Conservation (phyloP, 2,797 vertebrate species). For the Crenuchus spilurus region DNA sequence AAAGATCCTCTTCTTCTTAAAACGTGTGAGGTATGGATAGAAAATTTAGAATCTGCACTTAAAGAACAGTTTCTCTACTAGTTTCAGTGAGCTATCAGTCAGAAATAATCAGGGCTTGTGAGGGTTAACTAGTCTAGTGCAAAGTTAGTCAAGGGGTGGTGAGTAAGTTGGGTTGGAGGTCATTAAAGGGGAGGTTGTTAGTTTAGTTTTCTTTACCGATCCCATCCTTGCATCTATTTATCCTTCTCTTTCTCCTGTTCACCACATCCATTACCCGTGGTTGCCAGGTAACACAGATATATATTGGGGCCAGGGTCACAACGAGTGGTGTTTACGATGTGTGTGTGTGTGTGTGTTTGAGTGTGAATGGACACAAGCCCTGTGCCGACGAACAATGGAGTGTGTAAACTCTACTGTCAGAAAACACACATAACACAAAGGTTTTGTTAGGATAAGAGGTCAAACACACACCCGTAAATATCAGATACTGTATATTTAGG, state of each 20-base stretch:
- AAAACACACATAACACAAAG: no score
- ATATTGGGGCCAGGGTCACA: slow-evolving; percentile 44
- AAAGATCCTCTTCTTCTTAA: no score
- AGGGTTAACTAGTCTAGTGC: not conserved
- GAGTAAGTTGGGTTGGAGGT: not conserved
- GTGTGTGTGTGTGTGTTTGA: slow-evolving; percentile 40
- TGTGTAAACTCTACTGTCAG: slow-evolving; percentile 24
- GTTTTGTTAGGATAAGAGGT: no score
- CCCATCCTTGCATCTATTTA: slow-evolving; percentile 34
- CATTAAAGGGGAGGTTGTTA: slow-evolving; percentile 30
- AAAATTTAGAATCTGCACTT: no score
- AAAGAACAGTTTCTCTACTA: no score
- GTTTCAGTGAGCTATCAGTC: no score
- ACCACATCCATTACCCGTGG: no score
- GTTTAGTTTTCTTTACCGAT: slow-evolving; percentile 37
- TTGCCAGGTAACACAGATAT: slow-evolving; percentile 47
- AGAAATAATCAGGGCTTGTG: no score
- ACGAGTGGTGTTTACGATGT: slow-evolving; percentile 40
- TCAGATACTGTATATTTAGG: no score
- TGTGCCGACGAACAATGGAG: slow-evolving; percentile 30
- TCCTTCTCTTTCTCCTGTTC: slow-evolving; percentile 21
- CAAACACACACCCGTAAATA: no score
- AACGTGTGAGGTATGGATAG: no score
- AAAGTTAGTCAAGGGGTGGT: not conserved
- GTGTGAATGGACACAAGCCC: slow-evolving; percentile 39